Conservation (phyloP, 2,113 vertebrate species). For the Anhinga anhinga region DNA sequence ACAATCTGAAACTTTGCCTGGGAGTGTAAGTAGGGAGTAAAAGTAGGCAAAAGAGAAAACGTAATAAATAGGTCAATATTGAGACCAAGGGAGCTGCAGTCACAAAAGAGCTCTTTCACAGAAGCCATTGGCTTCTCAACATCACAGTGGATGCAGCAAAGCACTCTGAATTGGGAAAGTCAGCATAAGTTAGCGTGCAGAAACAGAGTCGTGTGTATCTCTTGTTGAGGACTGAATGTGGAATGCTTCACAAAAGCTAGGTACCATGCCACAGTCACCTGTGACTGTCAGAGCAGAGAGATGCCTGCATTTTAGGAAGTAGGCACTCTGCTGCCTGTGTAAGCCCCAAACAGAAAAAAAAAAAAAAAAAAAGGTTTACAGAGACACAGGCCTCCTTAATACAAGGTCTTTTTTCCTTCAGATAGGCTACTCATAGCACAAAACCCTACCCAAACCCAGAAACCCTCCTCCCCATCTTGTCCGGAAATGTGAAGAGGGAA, state of each 20-base stretch:
- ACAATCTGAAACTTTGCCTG: neutral
- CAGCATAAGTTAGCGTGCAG: neutral
- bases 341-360: neutral
- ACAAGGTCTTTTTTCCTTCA: neutral
- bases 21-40: neutral
- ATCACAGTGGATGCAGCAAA: neutral
- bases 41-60: neutral
- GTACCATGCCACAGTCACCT: neutral
- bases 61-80: neutral
- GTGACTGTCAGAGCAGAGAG: neutral
- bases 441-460: neutral
- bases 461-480: neutral
- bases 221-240: neutral
- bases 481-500: neutral
- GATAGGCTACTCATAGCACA: neutral
- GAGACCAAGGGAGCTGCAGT: accelerated
- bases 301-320: neutral
- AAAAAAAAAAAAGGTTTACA: neutral
- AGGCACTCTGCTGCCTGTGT: neutral
- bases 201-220: neutral
- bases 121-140: neutral
- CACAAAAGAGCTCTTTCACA: neutral
- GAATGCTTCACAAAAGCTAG: neutral
- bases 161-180: neutral
- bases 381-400: neutral